Base-by-base conservation (phyloP, 2,797 vertebrate genomes). In the Masticophis lateralis region DNA sequence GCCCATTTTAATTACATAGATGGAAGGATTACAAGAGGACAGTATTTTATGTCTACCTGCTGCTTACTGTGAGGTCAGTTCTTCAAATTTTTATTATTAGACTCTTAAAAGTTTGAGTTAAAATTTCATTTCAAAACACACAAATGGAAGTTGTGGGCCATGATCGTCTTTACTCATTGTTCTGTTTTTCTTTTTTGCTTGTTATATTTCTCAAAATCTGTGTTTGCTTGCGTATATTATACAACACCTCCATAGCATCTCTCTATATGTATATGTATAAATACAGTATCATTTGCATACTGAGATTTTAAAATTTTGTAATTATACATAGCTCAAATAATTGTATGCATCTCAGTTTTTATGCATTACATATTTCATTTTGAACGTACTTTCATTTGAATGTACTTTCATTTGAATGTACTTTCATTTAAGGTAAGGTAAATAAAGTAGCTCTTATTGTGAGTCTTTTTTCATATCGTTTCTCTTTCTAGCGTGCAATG, bases 1-100 rank as follows among this genome's bases (percentile, higher is more conserved):
- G 98, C 98, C 98, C 98, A 98, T 99, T 99, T 99, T 99, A 99
- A 99, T 99, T 99, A 99, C 99, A 99, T 99, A 99, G 99, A 99
- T 99, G 99, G 99, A 99, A 99, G 98, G 99, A 99, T 98, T 99
- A 99, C 99, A 99, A 99, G 99, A 99, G 99, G 99, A 99, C 99
- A 99, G 98, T 99, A 99, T 99, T 99, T 99, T 99, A 99, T 99
- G 98, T 99, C 99, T 99, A 99, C 99, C 99, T 98, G 99, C 99
- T 98, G 98, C 99, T 99, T 99, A 98, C 99, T 99, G 99, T 98
- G 99, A 99, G 99, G 99, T 99, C 99, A 99, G 99, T 99, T 99
- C 98, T 98, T 99, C 99, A 99, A 98, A 99, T 99, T 99, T 99
- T 99, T 99, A 98, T 98, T 99, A 98, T 98, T 98, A 98, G 98